Base-by-base conservation (phyloP, 2,888 invertebrate genomes). In the Synergus laeviventris region DNA sequence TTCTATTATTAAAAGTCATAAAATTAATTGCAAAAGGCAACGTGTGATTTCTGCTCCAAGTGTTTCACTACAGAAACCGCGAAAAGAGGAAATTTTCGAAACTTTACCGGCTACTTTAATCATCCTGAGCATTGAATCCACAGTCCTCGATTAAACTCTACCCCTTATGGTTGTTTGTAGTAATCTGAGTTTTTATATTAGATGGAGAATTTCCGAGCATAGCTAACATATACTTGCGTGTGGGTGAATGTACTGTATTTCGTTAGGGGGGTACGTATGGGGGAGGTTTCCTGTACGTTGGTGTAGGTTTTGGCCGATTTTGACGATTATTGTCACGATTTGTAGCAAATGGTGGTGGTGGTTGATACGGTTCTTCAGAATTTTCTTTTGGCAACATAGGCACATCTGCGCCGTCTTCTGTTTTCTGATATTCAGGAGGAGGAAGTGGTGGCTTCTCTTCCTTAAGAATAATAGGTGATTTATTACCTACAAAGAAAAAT, bases 201-300 rank as follows among this genome's bases (percentile, higher is more conserved):
- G 85, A 88, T 76, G 88, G 87, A 81, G 87, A 86, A 81, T 89
- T 88, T 86, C 89, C 89, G 85, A 90, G 88, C 89, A 90, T 88
- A 79, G 89, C 89, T 84, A 89, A 84, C 90, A 89, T 89, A 81
- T 90, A 89, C 84, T 89, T 90, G 84, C 89, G 89, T 81, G 90
- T 89, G 73, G 89, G 89, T 84, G 89, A 89, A 82, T 89, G 87
- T 74, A 89, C 83, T 76, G 86, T 81, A 81, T 87, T 90, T 86
- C 90, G 91, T 97, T 98, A 98, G 92, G 98, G 98, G 86, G 98
- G 98, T 87, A 98, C 98, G 92, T 99, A 98, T 56, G 98, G 98
- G 80, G 98, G 98, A 74, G 98, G 98, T 92, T 97, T 97, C 89
- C 98, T 95, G 93, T 98, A 97, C 85, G 97, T 96, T 80, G 97